A percentile compares a stretch with the other conserved stretches of the same genome.
These are phyloP conservation scores for Elaphurus davidianus DNA, from an alignment of 2,113 vertebrate genomes.

Conservation along the genomic window DNA sequence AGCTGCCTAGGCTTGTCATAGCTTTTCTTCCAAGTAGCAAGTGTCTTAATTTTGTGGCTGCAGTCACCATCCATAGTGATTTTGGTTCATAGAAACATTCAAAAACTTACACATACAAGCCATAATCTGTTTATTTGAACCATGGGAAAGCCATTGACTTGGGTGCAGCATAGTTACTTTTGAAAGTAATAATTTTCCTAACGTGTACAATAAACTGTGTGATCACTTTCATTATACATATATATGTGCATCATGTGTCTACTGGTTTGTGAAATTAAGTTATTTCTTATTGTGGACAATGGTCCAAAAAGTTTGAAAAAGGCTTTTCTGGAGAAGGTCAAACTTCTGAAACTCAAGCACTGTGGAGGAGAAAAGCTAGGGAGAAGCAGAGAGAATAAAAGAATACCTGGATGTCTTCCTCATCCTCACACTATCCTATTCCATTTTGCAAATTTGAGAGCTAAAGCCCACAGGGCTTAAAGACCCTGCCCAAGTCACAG, in stretches of 20 bases:
- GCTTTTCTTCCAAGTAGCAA: neutral
- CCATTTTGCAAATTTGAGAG: neutral
- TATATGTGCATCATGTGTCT: neutral
- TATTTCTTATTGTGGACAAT: neutral
- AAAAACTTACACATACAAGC: neutral
- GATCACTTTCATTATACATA: neutral
- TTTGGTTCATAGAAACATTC: neutral
- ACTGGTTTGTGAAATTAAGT: neutral
- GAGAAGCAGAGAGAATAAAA: neutral
- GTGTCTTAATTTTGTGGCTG: neutral
- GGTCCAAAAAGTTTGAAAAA: neutral
- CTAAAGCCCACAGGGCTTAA: neutral
- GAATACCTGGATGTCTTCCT: neutral
- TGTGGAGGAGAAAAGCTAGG: neutral
- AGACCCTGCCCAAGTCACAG: neutral
- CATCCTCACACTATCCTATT: neutral
- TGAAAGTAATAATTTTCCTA: neutral
- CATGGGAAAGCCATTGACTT: neutral
- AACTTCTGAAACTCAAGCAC: neutral
- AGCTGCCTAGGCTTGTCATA: neutral
- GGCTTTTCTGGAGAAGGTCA: neutral
- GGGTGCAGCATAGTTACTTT: neutral
- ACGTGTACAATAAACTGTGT: neutral
- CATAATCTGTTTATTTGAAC: neutral
- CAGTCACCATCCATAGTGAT: neutral